These are phyloP conservation scores for Cygnus atratus DNA, from an alignment of 2,113 vertebrate genomes.

Conservation along the genomic window DNA sequence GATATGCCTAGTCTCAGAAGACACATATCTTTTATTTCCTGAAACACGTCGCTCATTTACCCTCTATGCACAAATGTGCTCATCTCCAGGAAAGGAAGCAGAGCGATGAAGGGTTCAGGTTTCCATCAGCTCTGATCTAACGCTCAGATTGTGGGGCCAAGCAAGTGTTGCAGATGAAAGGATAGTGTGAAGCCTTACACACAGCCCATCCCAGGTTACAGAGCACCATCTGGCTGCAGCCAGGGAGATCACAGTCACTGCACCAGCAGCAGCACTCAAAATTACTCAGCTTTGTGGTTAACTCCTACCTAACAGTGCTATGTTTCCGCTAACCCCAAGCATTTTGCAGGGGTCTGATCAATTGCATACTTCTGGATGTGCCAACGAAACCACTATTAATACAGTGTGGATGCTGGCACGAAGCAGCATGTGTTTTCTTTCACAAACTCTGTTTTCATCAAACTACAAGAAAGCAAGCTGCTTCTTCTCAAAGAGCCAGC, in stretches of 20 bases:
- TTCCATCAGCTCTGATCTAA: neutral
- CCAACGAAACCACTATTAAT: neutral
- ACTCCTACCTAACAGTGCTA: neutral
- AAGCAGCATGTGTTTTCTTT: neutral
- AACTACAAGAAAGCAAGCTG: rapidly evolving
- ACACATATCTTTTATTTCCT: neutral
- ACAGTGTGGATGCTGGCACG: rapidly evolving
- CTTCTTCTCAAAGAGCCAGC: neutral
- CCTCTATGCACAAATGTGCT: neutral
- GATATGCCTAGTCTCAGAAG: neutral
- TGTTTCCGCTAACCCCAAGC: neutral
- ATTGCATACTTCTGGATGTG: neutral
- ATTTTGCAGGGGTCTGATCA: neutral
- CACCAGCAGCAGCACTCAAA: neutral
- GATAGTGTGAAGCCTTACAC: neutral
- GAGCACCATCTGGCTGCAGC: neutral
- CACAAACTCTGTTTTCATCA: rapidly evolving
- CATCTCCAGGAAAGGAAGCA: neutral
- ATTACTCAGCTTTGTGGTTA: neutral
- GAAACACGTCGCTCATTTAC: rapidly evolving
- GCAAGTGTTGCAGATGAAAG: neutral
- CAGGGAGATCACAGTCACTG: neutral
- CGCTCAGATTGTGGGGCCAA: neutral
- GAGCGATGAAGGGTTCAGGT: neutral
- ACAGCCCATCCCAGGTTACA: neutral